A percentile compares a stretch with the other conserved stretches of the same genome.
phyloP scores from a whole-genome alignment of 1,140 invertebrate genomes.

The Drosophila elegans region DNA sequence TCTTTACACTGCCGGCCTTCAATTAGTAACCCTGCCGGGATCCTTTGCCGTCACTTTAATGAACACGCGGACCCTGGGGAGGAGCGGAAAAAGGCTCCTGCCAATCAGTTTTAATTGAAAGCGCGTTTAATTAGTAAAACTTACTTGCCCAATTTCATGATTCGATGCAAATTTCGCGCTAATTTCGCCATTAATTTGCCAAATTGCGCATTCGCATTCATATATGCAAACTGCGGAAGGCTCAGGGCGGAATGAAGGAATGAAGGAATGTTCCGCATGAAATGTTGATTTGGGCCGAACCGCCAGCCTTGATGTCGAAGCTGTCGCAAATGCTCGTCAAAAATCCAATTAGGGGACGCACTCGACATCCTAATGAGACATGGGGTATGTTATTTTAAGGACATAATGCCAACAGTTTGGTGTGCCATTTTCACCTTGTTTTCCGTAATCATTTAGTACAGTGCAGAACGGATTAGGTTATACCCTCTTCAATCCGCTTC shows the following conservation, averaged over 20 bases:
- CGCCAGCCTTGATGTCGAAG: conserved; percentile 19
- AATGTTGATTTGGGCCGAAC: conserved; percentile 22
- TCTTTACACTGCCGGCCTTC: conserved; percentile 24
- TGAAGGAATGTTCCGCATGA: conserved; percentile 26
- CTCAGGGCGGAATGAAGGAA: conserved; percentile 11
- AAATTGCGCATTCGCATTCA: conserved; percentile 57
- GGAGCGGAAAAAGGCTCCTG: background rate
- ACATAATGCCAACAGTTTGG: background rate
- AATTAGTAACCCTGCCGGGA: conserved; percentile 27
- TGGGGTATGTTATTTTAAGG: background rate
- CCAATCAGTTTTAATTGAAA: conserved; percentile 63
- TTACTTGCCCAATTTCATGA: conserved; percentile 51
- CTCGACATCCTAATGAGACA: conserved; percentile 48
- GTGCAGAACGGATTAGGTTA: no score
- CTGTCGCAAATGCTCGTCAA: conserved; percentile 57
- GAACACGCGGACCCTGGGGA: conserved; percentile 13
- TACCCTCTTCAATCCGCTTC: conserved; percentile 17
- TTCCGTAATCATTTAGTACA: background rate
- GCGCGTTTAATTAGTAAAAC: conserved; percentile 65
- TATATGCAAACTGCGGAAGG: conserved; percentile 38
- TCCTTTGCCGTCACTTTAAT: conserved; percentile 35
- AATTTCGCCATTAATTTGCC: conserved; percentile 70
- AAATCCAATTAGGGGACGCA: conserved; percentile 71
- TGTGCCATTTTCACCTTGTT: no score
- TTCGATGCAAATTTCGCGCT: conserved; percentile 38